Evolutionary conservation across 2,797 vertebrate species (phyloP).

Genomic region (Nannoperca australis): DNA sequence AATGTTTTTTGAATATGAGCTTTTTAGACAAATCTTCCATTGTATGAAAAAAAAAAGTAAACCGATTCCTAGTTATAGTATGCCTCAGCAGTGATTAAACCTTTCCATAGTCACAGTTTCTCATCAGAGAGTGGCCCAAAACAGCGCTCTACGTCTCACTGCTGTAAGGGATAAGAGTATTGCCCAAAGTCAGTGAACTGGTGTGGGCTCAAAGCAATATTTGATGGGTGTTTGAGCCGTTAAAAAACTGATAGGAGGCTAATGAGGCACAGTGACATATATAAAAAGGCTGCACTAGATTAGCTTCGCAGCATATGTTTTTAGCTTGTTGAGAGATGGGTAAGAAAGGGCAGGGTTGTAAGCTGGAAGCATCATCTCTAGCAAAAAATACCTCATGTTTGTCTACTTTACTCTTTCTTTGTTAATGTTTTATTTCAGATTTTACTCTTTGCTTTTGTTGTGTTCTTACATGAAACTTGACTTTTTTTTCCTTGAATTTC

Average conservation of each 20-base stretch:
- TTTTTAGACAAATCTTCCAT: not conserved
- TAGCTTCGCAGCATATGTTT: not conserved
- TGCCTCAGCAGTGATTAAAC: conserved; percentile 12
- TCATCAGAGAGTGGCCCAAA: conserved; percentile 6
- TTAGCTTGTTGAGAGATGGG: not conserved
- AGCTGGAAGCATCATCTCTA: not conserved
- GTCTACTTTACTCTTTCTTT: too few relatives aligned
- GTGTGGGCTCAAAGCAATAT: not conserved
- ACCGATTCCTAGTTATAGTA: not conserved
- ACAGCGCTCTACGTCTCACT: not conserved
- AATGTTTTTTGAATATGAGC: not conserved
- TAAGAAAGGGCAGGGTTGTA: not conserved
- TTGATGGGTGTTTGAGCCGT: conserved; percentile 20
- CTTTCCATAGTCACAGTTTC: conserved; percentile 3
- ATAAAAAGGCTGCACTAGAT: conserved; percentile 14
- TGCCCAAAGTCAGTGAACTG: conserved; percentile 1
- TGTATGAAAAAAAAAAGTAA: not conserved
- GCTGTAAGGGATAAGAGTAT: not conserved
- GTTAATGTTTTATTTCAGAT: not conserved
- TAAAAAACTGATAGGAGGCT: conserved; percentile 22
- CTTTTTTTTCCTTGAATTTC: not conserved
- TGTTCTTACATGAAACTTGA: not conserved
- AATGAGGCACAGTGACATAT: conserved; percentile 36
- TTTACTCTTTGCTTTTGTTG: not conserved
- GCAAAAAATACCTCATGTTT: too few relatives aligned